Conservation (phyloP, 1,140 invertebrate genomes). For the Theocolax elegans region DNA sequence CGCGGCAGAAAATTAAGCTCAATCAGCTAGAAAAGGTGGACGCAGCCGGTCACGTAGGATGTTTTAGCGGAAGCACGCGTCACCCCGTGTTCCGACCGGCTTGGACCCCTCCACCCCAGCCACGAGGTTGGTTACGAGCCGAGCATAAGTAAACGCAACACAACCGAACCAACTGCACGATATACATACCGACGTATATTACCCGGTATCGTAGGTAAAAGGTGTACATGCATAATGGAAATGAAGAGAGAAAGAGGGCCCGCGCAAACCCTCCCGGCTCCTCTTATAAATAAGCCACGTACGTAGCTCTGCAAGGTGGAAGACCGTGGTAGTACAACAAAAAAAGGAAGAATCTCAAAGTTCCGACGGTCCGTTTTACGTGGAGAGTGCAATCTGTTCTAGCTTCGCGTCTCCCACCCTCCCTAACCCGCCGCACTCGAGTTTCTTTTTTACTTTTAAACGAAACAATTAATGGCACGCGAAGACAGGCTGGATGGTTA, state of each 20-base stretch:
- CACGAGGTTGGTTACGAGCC: constrained; percentile 1
- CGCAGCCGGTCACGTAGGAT: constrained; percentile 30
- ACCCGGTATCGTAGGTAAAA: constrained; percentile 30
- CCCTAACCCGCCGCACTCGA: no score
- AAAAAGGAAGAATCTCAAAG: not conserved
- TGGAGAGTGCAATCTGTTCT: not conserved
- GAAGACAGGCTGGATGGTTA: not conserved
- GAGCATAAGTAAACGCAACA: constrained; percentile 33
- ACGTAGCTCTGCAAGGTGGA: no score
- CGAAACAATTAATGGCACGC: not conserved
- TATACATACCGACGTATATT: constrained; percentile 25
- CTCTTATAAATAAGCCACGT: constrained; percentile 23
- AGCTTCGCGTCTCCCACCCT: not conserved
- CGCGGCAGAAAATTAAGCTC: constrained; percentile 26
- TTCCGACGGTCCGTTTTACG: not conserved
- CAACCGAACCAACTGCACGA: not conserved
- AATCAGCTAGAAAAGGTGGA: constrained; percentile 18
- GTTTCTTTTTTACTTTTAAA: no score
- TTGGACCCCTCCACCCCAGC: not conserved
- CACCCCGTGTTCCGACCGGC: not conserved
- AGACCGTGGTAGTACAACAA: no score
- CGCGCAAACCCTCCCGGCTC: not conserved
- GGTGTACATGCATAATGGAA: constrained; percentile 44
- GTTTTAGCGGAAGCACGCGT: constrained; percentile 26
- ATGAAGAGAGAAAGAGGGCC: constrained; percentile 34